Percentiles rank a stretch among this genome's conserved stretches.
These are phyloP conservation scores for Onychostruthus taczanowskii DNA, from an alignment of 2,113 vertebrate species.

Conservation along the genomic window DNA sequence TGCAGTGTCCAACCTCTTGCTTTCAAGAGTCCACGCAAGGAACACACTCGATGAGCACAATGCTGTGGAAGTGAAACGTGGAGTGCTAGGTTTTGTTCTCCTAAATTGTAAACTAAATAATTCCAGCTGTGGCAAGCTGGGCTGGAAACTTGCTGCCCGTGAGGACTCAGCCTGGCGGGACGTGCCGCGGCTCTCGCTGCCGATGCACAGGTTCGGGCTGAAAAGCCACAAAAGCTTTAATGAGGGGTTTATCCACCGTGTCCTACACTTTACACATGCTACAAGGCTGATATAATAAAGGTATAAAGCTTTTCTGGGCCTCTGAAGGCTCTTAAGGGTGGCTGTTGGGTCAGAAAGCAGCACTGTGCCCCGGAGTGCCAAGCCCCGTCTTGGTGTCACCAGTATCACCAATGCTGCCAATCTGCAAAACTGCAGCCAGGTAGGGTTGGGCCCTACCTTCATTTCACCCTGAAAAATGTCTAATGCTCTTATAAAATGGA, in stretches of 20 bases:
- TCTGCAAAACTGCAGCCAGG: background rate
- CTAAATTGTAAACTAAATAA: background rate
- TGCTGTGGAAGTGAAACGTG: rapidly evolving
- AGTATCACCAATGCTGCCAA: rapidly evolving
- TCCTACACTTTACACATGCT: background rate
- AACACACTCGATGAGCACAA: background rate
- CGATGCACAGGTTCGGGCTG: background rate
- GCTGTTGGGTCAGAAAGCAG: background rate
- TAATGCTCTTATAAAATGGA: background rate
- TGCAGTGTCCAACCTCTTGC: background rate
- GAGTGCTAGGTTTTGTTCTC: background rate
- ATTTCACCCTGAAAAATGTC: background rate
- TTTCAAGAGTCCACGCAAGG: background rate
- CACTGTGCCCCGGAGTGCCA: background rate
- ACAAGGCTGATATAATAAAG: background rate
- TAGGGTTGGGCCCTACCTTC: rapidly evolving
- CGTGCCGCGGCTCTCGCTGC: rapidly evolving
- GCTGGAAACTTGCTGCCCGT: rapidly evolving
- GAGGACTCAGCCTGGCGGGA: background rate
- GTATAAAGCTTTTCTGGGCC: background rate
- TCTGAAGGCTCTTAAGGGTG: background rate
- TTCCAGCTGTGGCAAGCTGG: background rate
- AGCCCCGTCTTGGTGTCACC: background rate
- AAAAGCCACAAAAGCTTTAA: background rate
- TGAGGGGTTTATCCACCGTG: rapidly evolving